Conservation (phyloP, 2,888 invertebrate species). For the Eupithecia insigniata region DNA sequence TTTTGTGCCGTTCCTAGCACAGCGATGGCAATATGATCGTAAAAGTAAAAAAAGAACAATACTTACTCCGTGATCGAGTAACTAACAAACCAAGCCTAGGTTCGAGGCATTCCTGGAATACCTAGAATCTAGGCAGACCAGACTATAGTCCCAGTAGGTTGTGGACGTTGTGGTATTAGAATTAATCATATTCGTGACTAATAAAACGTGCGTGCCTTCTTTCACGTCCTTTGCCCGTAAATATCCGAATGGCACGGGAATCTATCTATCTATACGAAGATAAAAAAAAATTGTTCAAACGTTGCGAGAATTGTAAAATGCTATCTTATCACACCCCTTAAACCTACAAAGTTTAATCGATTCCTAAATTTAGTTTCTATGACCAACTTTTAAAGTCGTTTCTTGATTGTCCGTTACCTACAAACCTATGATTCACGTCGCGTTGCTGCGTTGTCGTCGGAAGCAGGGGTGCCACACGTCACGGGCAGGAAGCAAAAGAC, state of each 20-base stretch:
- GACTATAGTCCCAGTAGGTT: background rate
- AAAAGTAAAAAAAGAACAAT: background rate
- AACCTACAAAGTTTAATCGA: background rate
- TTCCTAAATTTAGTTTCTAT: background rate
- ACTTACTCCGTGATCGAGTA: background rate
- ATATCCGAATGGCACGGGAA: background rate
- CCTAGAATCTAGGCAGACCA: background rate
- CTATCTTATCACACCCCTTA: background rate
- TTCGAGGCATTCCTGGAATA: background rate
- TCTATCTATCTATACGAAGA: background rate
- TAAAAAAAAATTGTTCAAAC: background rate
- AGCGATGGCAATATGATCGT: background rate
- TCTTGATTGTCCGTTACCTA: conserved; percentile 4
- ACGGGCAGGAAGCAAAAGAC: conserved; percentile 27
- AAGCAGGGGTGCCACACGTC: conserved; percentile 35
- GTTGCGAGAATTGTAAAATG: background rate
- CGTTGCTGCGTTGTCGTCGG: conserved; percentile 26
- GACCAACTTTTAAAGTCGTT: background rate
- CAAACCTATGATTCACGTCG: conserved; percentile 29
- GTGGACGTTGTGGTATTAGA: background rate
- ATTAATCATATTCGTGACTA: background rate
- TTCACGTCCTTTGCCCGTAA: background rate
- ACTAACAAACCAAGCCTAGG: background rate
- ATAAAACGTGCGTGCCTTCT: background rate
- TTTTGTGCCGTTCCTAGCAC: background rate